phyloP scores from a whole-genome alignment of 1,140 invertebrate genomes.

The Anastrepha ludens region DNA sequence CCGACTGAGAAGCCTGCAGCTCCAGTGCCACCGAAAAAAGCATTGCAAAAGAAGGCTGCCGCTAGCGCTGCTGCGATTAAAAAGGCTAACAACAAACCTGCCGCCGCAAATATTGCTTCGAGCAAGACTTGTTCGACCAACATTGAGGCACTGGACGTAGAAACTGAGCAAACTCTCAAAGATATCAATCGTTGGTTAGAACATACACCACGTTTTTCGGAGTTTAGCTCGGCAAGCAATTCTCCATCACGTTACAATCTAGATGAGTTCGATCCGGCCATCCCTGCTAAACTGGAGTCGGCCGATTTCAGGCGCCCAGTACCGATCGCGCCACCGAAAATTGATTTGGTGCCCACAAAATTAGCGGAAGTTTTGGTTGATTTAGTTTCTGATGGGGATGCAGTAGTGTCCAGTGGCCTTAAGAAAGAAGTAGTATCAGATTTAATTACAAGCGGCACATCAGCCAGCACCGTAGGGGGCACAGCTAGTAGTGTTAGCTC shows the following conservation, averaged over 20 bases:
- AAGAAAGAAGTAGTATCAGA: slow-evolving; percentile 62
- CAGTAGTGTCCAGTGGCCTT: slow-evolving; percentile 49
- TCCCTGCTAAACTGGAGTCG: slow-evolving; percentile 67
- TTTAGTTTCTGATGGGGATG: slow-evolving; percentile 62
- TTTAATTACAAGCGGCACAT: slow-evolving; percentile 57
- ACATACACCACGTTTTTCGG: slow-evolving; percentile 84
- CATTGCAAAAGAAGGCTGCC: slow-evolving; percentile 56
- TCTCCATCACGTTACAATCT: slow-evolving; percentile 79
- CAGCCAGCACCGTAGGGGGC: slow-evolving; percentile 30
- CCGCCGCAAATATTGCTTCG: background rate
- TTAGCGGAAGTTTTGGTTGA: slow-evolving; percentile 68
- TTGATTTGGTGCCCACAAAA: slow-evolving; percentile 67
- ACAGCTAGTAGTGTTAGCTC: slow-evolving; percentile 70
- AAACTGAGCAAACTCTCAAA: slow-evolving; percentile 88
- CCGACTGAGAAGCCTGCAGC: slow-evolving; percentile 60
- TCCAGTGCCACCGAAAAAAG: slow-evolving; percentile 67
- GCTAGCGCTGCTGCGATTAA: slow-evolving; percentile 49
- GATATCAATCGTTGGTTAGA: slow-evolving; percentile 92
- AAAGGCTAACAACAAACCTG: slow-evolving; percentile 26
- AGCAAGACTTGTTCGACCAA: slow-evolving; percentile 70
- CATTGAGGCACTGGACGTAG: slow-evolving; percentile 84
- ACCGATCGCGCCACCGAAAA: slow-evolving; percentile 65
- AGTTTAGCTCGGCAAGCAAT: slow-evolving; percentile 83
- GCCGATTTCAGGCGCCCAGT: slow-evolving; percentile 70
- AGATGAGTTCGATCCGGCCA: slow-evolving; percentile 76